Evolutionary conservation across 2,797 vertebrate species (phyloP).

Genomic region (Enteromius paludinosus): DNA sequence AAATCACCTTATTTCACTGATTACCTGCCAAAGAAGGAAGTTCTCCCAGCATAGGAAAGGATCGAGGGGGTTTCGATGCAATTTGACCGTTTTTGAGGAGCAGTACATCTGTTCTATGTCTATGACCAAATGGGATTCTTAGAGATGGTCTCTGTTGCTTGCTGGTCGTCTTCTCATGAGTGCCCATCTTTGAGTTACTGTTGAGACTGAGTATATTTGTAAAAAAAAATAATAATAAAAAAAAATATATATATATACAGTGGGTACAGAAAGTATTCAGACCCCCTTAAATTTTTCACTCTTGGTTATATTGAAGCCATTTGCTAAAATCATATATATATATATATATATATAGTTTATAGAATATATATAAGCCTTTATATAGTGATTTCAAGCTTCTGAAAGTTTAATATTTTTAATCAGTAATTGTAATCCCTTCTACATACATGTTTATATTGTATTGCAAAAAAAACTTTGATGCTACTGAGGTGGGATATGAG

Average conservation of each 20-base stretch:
- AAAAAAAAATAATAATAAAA: neutral
- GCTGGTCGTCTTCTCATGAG: conserved; percentile 25
- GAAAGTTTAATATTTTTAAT: neutral
- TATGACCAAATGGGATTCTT: conserved; percentile 1
- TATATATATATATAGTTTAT: no score
- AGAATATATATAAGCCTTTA: no score
- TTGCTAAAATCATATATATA: no score
- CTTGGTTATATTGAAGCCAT: no score
- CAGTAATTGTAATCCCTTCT: neutral
- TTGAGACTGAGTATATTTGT: neutral
- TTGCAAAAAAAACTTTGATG: neutral
- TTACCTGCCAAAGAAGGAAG: conserved; percentile 75
- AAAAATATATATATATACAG: no score
- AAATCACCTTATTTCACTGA: neutral
- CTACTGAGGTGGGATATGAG: neutral
- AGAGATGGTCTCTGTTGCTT: conserved; percentile 31
- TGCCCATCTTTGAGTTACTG: conserved; percentile 44
- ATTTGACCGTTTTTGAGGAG: conserved; percentile 41
- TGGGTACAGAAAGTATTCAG: no score
- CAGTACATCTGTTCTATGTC: conserved; percentile 2
- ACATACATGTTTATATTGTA: no score
- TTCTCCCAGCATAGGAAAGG: conserved; percentile 69
- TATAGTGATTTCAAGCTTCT: neutral
- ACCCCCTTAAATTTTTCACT: no score
- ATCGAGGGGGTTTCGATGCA: conserved; percentile 56